These are phyloP conservation scores for Drosophila nigricruria DNA, from an alignment of 2,888 invertebrate genomes.

Conservation along the genomic window DNA sequence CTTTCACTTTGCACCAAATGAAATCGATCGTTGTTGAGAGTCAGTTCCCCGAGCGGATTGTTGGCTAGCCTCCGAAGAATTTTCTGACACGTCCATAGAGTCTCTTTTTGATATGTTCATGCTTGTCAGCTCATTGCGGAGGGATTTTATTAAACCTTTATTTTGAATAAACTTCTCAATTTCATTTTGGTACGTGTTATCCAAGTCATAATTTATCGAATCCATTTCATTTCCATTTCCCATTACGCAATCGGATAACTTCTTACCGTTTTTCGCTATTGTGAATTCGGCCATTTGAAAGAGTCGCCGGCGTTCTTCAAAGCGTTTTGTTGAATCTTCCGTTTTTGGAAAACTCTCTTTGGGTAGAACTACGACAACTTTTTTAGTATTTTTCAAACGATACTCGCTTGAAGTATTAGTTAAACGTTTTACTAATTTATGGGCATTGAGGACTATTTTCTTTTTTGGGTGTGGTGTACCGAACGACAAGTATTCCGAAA, in stretches of 20 bases:
- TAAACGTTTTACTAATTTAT: background rate
- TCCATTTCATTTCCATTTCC: too few species aligned
- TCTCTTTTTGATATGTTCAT: too few species aligned
- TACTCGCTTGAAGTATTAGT: background rate
- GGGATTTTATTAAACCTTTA: slow-evolving; percentile 24
- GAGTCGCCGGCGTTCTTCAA: slow-evolving; percentile 37
- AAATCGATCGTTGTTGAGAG: background rate
- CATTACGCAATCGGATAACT: slow-evolving; percentile 39
- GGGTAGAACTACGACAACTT: slow-evolving; percentile 10
- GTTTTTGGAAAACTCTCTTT: rapidly evolving
- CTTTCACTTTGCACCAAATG: background rate
- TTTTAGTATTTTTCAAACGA: background rate
- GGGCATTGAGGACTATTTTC: slow-evolving; percentile 5
- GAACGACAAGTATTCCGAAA: background rate
- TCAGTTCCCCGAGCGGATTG: too few species aligned
- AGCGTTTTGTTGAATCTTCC: background rate
- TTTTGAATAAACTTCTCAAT: slow-evolving; percentile 28
- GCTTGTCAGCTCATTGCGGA: background rate
- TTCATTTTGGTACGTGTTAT: background rate
- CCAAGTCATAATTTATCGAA: too few species aligned
- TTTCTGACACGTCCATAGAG: rapidly evolving
- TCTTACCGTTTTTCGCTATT: slow-evolving; percentile 54
- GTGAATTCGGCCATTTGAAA: slow-evolving; percentile 60
- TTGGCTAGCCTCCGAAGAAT: background rate
- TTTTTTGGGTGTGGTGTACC: slow-evolving; percentile 41